phyloP scores from a whole-genome alignment of 2,113 vertebrate species.

The Menura novaehollandiae region DNA sequence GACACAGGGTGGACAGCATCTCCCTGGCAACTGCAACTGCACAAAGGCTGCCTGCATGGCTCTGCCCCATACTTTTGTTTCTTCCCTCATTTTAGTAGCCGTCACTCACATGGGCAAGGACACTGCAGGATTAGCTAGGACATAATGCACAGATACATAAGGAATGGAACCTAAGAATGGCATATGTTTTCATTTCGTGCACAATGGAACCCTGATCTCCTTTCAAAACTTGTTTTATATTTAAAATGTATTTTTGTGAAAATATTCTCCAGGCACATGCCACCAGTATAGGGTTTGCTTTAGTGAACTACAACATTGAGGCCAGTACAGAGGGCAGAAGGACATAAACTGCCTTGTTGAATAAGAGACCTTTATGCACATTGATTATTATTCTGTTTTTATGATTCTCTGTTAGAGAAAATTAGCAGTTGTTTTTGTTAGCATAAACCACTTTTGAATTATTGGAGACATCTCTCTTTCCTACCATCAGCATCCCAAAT shows the following conservation, averaged over 20 bases:
- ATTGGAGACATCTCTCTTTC: not conserved
- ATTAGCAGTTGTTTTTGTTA: not conserved
- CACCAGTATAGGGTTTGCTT: not conserved
- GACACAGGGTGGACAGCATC: not conserved
- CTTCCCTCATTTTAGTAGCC: not conserved
- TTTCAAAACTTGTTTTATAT: not conserved
- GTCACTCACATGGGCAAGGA: fast-evolving
- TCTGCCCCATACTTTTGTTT: not conserved
- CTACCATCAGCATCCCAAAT: not conserved
- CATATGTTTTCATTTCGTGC: not conserved
- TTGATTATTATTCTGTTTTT: not conserved
- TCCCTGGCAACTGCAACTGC: conserved; percentile 8
- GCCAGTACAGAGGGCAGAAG: not conserved
- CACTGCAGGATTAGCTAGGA: not conserved
- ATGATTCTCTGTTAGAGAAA: not conserved
- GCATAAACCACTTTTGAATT: not conserved
- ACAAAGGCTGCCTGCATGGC: not conserved
- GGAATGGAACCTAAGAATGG: not conserved
- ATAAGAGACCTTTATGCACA: not conserved
- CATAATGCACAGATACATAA: not conserved
- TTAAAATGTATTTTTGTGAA: not conserved
- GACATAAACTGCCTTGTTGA: not conserved
- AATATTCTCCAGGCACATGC: not conserved
- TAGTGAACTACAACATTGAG: not conserved
- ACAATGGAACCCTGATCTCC: not conserved